These are phyloP conservation scores for Rhinogobio ventralis DNA, from an alignment of 2,797 vertebrate species.

Conservation along the genomic window DNA sequence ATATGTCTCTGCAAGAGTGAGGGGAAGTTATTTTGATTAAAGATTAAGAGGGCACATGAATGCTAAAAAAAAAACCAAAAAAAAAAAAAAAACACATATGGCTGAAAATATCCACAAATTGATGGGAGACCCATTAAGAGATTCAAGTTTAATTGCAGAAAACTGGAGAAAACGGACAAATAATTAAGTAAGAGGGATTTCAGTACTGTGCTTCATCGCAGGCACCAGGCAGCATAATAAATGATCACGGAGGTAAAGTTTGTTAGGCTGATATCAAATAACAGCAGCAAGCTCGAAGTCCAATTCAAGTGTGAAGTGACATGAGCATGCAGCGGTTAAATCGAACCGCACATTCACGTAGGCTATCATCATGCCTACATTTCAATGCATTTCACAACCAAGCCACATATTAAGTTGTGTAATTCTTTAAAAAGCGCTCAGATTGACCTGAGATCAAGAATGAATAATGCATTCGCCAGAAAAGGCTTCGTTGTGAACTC, in stretches of 20 bases:
- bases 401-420: slow-evolving; percentile 54
- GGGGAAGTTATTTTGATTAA: background rate
- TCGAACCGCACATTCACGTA: background rate
- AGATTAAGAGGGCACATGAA: background rate
- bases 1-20: background rate
- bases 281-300: background rate
- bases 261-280: slow-evolving; percentile 22
- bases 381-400: slow-evolving; percentile 25
- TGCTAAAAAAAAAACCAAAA: background rate
- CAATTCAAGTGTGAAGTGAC: slow-evolving; percentile 25
- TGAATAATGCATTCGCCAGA: slow-evolving; percentile 47
- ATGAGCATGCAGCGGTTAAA: background rate
- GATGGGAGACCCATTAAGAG: background rate
- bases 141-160: background rate
- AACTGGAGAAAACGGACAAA: background rate
- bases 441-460: slow-evolving; percentile 43
- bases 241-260: slow-evolving; percentile 18
- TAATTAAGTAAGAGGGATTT: background rate
- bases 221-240: background rate
- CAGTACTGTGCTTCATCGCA: background rate
- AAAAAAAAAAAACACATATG: background rate
- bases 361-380: slow-evolving; percentile 11
- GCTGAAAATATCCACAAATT: background rate
- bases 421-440: slow-evolving; percentile 48
- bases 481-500: slow-evolving; percentile 43